Evolutionary conservation across 2,113 vertebrate species (phyloP).

Genomic region (Charina bottae): DNA sequence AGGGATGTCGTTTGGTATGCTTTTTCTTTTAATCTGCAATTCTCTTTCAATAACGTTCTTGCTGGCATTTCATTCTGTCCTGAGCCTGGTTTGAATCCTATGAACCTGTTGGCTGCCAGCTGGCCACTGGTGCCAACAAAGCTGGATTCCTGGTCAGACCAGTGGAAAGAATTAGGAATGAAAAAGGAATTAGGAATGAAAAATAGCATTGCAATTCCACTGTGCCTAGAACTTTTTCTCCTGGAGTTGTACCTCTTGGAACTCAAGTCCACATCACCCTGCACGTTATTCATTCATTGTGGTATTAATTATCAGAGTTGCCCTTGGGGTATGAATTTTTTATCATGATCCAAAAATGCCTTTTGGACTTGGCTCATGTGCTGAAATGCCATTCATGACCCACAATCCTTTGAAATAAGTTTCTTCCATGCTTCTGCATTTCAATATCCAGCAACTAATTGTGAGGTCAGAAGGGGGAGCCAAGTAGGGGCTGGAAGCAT

Average conservation of each 20-base stretch:
- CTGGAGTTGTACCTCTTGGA: conserved; percentile 16
- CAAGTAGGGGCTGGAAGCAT: conserved; percentile 51
- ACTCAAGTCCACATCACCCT: conserved; percentile 47
- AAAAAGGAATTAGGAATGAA: background rate
- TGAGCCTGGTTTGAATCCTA: background rate
- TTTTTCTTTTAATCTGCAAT: background rate
- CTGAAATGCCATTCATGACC: conserved; percentile 55
- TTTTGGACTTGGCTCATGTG: conserved; percentile 64
- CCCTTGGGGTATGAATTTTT: conserved; percentile 66
- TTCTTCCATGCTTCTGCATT: conserved; percentile 52
- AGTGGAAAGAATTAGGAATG: background rate
- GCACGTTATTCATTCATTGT: conserved; percentile 43
- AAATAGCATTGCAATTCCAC: background rate
- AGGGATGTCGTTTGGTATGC: background rate
- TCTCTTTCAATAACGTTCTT: background rate
- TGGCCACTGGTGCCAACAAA: background rate
- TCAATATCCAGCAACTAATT: conserved; percentile 65
- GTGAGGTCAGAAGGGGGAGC: conserved; percentile 55
- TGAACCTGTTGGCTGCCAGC: background rate
- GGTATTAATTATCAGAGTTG: conserved; percentile 51
- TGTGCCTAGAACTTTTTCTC: background rate
- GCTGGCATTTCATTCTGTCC: no score
- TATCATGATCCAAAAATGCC: conserved; percentile 54
- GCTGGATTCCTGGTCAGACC: background rate
- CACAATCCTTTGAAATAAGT: conserved; percentile 53